Conservation (phyloP, 2,888 invertebrate species). For the Anorthoa munda region DNA sequence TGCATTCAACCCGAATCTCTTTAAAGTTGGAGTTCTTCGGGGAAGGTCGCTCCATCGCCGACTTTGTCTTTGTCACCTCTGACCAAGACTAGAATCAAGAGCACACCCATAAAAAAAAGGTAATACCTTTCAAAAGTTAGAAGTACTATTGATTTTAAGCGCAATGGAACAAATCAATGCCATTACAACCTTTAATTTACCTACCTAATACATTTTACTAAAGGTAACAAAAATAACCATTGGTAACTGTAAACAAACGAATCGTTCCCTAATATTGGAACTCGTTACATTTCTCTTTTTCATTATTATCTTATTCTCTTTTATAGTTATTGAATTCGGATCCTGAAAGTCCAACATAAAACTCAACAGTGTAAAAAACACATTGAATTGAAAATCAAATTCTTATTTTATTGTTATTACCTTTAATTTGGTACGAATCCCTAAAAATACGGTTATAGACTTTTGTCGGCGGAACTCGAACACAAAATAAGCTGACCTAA, state of each 20-base stretch:
- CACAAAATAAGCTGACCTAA: conserved; percentile 38
- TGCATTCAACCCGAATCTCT: no score
- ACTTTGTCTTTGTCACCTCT: no score
- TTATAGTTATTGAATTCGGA: conserved; percentile 56
- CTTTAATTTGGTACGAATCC: conserved; percentile 45
- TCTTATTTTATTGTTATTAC: conserved; percentile 52
- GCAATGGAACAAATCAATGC: neutral
- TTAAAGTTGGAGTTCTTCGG: no score
- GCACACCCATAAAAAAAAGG: no score
- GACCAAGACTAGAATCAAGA: no score
- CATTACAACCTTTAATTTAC: neutral
- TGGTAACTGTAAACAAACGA: neutral
- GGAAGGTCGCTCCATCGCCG: no score
- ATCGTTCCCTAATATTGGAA: neutral
- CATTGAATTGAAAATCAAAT: conserved; percentile 52
- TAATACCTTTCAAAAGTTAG: no score
- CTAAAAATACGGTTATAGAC: conserved; percentile 54
- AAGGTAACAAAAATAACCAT: neutral
- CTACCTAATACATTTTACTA: neutral
- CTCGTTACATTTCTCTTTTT: neutral
- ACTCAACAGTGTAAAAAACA: conserved; percentile 42
- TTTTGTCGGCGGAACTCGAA: conserved; percentile 28
- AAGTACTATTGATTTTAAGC: neutral
- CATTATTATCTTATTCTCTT: conserved; percentile 35
- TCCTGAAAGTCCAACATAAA: conserved; percentile 51